Conservation (phyloP, 2,113 vertebrate species). For the Hassar affinis region DNA sequence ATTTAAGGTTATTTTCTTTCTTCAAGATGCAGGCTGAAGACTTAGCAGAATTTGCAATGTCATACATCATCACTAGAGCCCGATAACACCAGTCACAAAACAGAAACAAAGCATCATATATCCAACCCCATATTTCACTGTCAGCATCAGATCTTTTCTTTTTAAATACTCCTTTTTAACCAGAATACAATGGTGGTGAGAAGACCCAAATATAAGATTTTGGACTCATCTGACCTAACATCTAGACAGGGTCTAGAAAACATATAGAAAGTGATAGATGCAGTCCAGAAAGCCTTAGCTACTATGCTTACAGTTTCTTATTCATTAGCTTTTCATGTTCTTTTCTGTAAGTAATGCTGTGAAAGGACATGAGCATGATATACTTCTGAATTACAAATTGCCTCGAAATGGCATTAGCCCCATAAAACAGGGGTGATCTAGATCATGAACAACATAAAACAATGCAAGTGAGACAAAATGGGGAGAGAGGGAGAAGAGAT, state of each 20-base stretch:
- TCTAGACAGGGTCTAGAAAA: neutral
- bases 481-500: neutral
- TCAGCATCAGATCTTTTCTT: neutral
- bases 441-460: constrained; percentile 39
- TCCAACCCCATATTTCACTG: neutral
- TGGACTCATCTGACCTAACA: neutral
- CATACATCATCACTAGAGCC: neutral
- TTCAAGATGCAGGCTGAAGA: neutral
- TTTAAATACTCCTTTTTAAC: neutral
- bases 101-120: neutral
- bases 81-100: neutral
- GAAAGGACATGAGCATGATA: neutral
- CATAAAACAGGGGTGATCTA: constrained; percentile 44
- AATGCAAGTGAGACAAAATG: constrained; percentile 24
- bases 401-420: constrained; percentile 53
- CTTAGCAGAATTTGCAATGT: neutral
- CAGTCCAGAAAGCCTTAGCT: neutral
- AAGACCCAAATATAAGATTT: neutral
- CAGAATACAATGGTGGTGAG: neutral
- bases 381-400: constrained; percentile 28
- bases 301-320: neutral
- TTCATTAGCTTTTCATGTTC: constrained; percentile 28
- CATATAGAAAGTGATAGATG: neutral
- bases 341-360: constrained; percentile 4
- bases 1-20: neutral